Evolutionary conservation across 2,797 vertebrate genomes (phyloP), one percentile per base, ranked within the genome.

Genomic region (Agapornis canus): DNA sequence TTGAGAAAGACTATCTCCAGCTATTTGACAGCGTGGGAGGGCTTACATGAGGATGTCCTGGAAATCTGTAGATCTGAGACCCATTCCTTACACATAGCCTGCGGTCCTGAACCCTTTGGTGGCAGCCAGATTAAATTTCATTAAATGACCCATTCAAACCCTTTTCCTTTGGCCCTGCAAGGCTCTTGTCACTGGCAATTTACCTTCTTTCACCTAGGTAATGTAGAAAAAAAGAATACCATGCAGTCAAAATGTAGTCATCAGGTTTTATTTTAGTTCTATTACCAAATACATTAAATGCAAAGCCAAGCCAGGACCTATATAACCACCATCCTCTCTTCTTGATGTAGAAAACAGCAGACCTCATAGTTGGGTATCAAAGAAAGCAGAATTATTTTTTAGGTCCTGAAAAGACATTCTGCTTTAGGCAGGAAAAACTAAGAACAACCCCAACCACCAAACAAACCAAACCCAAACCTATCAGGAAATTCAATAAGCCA

Each of bases 381-480:
- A 89, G 79, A 92, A 93, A 82, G 40, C 11, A 6, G 89, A 89
- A 86, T 57, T 52, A 47, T 31, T 73, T 82, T 54, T 51, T 27
- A 59, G 43, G 63, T 78, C 71, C 59, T 87, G 47, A 69, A 65
- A 90, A 75, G 35, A 52, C 90, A 85, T 78, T 91, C 91, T 96
- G 95, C 90, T 94, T 97, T 72, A 96, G 57, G 77, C 70, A 94
- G 48, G 14, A 71, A 90, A 95, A 86, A 26, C 92, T 68, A 63
- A 40, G 75, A 94, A 95, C 47, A 97, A 21, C 20, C 31, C 40
- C 83, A 91, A 60, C 71, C 14, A 35, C 32, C 32, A 35, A 35
- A 57, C 15, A 11, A 35, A 12, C 57, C 23, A 19, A 40, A 15
- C 37, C 37, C n/a, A 57, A 92, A 48, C 77, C 88, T 76, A 85